Conservation (phyloP, 2,888 invertebrate species). For the Orthonychiurus folsomi region DNA sequence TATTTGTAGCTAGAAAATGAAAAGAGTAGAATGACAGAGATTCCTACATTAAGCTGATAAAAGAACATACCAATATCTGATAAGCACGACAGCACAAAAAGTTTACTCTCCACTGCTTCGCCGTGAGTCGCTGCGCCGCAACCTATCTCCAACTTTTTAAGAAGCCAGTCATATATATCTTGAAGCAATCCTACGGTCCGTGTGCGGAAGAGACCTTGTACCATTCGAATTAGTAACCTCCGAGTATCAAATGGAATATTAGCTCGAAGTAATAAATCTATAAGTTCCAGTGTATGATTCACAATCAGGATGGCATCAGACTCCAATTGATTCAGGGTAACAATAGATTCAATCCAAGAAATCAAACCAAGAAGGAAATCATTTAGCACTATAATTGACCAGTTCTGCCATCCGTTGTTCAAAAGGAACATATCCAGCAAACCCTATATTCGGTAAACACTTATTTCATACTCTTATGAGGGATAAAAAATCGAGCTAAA, state of each 20-base stretch:
- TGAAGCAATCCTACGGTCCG: constrained; percentile 31
- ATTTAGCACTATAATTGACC: not conserved
- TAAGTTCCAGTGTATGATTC: constrained; percentile 16
- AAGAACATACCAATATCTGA: constrained; percentile 26
- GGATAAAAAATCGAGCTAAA: not conserved
- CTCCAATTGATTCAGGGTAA: constrained; percentile 22
- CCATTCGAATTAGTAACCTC: constrained; percentile 15
- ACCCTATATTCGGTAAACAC: not conserved
- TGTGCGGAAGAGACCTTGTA: constrained; percentile 28
- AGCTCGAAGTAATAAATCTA: constrained; percentile 19
- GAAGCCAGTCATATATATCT: constrained; percentile 31
- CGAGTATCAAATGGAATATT: not conserved
- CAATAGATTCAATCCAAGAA: constrained; percentile 29
- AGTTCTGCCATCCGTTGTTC: not conserved
- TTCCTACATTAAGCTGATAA: not conserved
- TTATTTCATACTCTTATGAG: not conserved
- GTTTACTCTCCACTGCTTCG: not conserved
- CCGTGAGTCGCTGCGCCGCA: not conserved
- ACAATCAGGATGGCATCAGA: constrained; percentile 26
- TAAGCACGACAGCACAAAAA: constrained; percentile 23
- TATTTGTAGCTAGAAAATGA: constrained; percentile 28
- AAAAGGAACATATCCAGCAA: too few relatives aligned
- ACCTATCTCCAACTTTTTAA: constrained; percentile 16
- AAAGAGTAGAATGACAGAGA: not conserved
- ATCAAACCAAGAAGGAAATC: constrained; percentile 10